These are phyloP conservation scores for Ceratina australensis DNA, from an alignment of 1,140 invertebrate genomes.

Conservation along the genomic window DNA sequence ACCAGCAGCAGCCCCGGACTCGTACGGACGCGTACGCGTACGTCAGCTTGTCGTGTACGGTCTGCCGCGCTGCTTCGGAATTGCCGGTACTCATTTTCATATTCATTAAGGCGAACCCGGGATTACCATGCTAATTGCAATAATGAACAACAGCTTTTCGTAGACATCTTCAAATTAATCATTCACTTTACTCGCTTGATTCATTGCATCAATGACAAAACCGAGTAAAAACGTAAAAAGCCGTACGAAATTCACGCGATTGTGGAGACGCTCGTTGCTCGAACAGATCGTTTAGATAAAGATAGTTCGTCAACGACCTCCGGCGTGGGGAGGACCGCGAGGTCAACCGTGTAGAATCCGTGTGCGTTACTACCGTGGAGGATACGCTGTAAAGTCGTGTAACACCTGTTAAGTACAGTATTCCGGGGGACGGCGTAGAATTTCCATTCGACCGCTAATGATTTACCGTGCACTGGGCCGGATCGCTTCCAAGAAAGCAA, in stretches of 20 bases:
- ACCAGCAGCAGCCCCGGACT: background rate
- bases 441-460: conserved; percentile 61
- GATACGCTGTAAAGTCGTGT: conserved; percentile 57
- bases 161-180: background rate
- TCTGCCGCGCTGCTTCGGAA: conserved; percentile 37
- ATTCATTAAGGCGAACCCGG: conserved; percentile 54
- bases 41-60: conserved; percentile 26
- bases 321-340: conserved; percentile 49
- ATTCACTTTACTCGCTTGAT: background rate
- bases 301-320: conserved; percentile 36
- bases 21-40: background rate
- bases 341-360: conserved; percentile 57
- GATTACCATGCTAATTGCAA: conserved; percentile 62
- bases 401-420: conserved; percentile 61
- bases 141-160: conserved; percentile 48
- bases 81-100: conserved; percentile 57
- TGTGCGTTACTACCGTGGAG: conserved; percentile 56
- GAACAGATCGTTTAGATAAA: background rate
- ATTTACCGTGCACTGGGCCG: conserved; percentile 50
- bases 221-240: too few species aligned
- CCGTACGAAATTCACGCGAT: too few species aligned
- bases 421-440: conserved; percentile 44
- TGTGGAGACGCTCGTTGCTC: background rate
- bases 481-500: conserved; percentile 32
- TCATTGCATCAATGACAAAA: background rate